Conservation (phyloP, 1,140 invertebrate genomes). For the Eriocheir sinensis region DNA sequence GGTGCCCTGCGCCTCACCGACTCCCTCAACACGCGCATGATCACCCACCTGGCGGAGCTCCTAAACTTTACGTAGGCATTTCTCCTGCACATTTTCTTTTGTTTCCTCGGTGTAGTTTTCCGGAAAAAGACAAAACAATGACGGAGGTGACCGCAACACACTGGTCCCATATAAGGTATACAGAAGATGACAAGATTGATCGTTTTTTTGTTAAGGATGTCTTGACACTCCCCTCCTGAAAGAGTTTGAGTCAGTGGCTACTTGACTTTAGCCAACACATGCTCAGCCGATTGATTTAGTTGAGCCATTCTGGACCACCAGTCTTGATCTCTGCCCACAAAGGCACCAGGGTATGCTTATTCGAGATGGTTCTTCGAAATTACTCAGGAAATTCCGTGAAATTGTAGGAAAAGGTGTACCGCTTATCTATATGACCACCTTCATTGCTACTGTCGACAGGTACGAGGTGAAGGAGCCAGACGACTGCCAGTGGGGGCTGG, state of each 20-base stretch:
- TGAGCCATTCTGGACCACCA: too few species aligned
- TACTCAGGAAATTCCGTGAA: too few species aligned
- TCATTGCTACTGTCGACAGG: not conserved
- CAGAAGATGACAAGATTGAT: not conserved
- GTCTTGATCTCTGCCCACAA: too few species aligned
- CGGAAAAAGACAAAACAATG: not conserved
- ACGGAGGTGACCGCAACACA: not conserved
- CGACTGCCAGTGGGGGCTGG: slow-evolving; percentile 51
- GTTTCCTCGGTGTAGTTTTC: not conserved
- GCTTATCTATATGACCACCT: not conserved
- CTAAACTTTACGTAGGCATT: slow-evolving; percentile 43
- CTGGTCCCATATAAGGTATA: not conserved
- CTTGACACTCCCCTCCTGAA: too few species aligned
- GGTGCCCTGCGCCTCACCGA: not conserved
- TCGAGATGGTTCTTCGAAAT: too few species aligned
- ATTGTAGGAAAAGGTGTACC: too few species aligned
- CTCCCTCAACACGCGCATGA: slow-evolving; percentile 13
- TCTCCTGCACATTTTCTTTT: not conserved
- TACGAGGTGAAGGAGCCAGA: slow-evolving; percentile 23
- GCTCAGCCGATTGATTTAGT: too few species aligned
- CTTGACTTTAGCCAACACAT: too few species aligned
- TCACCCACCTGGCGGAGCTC: not conserved
- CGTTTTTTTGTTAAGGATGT: too few species aligned
- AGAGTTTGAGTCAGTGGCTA: too few species aligned
- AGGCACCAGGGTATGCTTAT: too few species aligned